Conservation (phyloP, 2,113 vertebrate species). For the Regulus satrapa region DNA sequence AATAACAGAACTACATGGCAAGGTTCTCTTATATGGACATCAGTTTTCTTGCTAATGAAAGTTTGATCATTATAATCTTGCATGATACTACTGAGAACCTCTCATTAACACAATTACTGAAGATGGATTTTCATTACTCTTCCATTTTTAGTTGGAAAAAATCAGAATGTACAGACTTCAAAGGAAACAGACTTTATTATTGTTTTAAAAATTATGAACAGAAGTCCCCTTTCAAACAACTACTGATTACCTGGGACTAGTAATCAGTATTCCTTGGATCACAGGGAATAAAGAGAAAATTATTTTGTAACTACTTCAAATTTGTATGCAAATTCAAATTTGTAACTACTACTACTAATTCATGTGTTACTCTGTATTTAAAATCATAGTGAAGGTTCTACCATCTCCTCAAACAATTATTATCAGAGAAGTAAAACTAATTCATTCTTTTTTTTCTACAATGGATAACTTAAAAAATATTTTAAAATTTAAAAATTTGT, state of each 20-base stretch:
- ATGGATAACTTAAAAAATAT: too few relatives aligned
- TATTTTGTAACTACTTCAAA: not conserved
- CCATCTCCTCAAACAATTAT: not conserved
- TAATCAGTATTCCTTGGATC: too few relatives aligned
- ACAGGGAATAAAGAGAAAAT: not conserved
- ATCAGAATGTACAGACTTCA: not conserved
- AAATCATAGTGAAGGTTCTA: not conserved
- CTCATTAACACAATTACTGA: not conserved
- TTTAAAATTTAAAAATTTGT: not conserved
- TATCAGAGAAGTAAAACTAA: not conserved
- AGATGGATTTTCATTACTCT: not conserved
- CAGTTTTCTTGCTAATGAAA: not conserved
- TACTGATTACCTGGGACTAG: not conserved
- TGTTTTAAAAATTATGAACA: not conserved
- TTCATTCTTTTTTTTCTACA: not conserved
- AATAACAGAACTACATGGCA: not conserved
- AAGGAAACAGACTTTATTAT: not conserved
- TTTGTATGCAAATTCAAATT: too few relatives aligned
- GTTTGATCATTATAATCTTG: not conserved
- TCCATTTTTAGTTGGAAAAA: not conserved
- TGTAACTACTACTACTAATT: not conserved
- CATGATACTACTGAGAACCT: not conserved
- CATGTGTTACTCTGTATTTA: not conserved
- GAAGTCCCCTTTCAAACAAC: not conserved
- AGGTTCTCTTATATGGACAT: not conserved